phyloP scores from a whole-genome alignment of 2,113 vertebrate genomes.

The Mesoclemmys tuberculata region DNA sequence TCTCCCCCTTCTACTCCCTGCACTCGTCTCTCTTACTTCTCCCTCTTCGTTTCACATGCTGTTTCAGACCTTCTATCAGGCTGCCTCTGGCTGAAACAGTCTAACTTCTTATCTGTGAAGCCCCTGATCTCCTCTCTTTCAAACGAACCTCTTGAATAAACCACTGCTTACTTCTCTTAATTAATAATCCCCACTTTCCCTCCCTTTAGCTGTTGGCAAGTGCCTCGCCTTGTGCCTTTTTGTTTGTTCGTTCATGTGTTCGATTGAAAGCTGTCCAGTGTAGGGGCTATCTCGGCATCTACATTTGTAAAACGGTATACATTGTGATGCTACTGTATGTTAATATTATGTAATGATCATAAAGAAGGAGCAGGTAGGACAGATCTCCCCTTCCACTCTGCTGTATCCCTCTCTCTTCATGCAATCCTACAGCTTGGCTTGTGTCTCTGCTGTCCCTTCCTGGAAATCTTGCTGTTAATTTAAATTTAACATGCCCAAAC shows the following conservation, averaged over 20 bases:
- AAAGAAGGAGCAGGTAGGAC: not conserved
- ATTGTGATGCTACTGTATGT: not conserved
- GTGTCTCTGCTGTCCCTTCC: not conserved
- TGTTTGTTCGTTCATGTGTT: not conserved
- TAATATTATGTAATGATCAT: not conserved
- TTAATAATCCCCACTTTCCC: not conserved
- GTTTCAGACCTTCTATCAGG: not conserved
- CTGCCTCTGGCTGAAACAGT: not conserved
- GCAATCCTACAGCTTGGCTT: not conserved
- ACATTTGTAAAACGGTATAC: not conserved
- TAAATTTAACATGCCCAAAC: not conserved
- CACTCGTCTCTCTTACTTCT: not conserved
- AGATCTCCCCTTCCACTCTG: not conserved
- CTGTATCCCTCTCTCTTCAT: not conserved
- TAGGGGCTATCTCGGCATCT: not conserved
- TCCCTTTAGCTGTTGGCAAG: not conserved
- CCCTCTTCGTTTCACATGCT: not conserved
- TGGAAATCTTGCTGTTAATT: not conserved
- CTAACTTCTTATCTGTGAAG: not conserved
- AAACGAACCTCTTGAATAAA: not conserved
- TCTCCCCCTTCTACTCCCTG: not conserved
- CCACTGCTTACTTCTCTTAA: not conserved
- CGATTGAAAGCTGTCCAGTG: not conserved
- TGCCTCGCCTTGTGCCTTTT: not conserved
- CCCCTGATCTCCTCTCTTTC: not conserved